These are phyloP conservation scores for Atta colombica DNA, from an alignment of 1,140 invertebrate species.

Conservation along the genomic window DNA sequence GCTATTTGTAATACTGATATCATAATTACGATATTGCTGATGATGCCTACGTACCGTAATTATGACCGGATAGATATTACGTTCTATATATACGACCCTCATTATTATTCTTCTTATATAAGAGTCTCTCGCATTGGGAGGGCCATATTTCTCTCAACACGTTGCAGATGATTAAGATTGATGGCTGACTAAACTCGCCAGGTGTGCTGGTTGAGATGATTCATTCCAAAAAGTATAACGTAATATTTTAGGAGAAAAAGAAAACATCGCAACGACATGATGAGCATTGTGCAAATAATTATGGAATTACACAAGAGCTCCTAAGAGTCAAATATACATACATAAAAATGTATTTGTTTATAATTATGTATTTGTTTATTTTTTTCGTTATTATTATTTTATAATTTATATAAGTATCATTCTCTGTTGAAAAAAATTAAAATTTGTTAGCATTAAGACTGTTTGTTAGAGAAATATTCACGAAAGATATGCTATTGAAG, in stretches of 20 bases:
- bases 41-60: slow-evolving; percentile 42
- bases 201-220: slow-evolving; percentile 51
- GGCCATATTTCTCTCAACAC: slow-evolving; percentile 63
- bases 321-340: not conserved
- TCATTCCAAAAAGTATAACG: slow-evolving; percentile 60
- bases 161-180: slow-evolving; percentile 62
- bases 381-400: not conserved
- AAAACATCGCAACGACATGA: slow-evolving; percentile 2
- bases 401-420: not conserved
- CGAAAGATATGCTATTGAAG: not conserved
- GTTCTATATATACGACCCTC: slow-evolving; percentile 50
- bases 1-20: slow-evolving; percentile 57
- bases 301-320: not conserved
- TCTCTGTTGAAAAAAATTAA: not conserved
- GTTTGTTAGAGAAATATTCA: not conserved
- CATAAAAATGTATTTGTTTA: not conserved
- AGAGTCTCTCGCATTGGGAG: slow-evolving; percentile 60
- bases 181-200: slow-evolving; percentile 62
- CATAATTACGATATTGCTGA: slow-evolving; percentile 46
- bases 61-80: slow-evolving; percentile 52
- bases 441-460: not conserved
- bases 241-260: slow-evolving; percentile 53
- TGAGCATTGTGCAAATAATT: slow-evolving; percentile 40
- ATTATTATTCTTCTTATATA: slow-evolving; percentile 64
- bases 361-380: not conserved